phyloP scores from a whole-genome alignment of 1,140 invertebrate species.

The Rhopalosiphum padi region DNA sequence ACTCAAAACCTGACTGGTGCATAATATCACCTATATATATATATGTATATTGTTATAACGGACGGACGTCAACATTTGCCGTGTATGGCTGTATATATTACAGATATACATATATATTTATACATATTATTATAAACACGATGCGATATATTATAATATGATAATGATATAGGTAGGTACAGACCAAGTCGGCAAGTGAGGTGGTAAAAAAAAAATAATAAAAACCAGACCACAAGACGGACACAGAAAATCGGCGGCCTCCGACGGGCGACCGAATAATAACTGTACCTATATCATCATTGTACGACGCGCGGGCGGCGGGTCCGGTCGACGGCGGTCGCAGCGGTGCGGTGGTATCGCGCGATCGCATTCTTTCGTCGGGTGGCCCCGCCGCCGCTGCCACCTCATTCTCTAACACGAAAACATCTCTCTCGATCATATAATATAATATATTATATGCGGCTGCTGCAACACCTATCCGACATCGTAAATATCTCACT shows the following conservation, averaged over 20 bases:
- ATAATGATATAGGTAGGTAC: background rate
- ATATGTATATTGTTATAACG: background rate
- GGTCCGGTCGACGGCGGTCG: slow-evolving; percentile 34
- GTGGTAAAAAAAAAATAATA: background rate
- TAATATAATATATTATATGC: background rate
- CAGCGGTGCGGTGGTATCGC: background rate
- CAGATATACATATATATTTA: background rate
- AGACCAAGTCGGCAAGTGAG: background rate
- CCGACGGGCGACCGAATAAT: slow-evolving; percentile 12
- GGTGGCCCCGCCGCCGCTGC: background rate
- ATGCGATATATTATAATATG: background rate
- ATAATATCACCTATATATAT: background rate
- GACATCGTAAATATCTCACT: background rate
- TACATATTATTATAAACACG: background rate
- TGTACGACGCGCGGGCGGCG: slow-evolving; percentile 13
- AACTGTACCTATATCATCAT: slow-evolving; percentile 38
- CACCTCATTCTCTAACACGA: background rate
- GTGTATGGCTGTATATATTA: background rate
- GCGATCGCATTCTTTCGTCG: slow-evolving; percentile 57
- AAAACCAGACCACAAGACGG: slow-evolving; percentile 27
- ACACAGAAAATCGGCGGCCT: background rate
- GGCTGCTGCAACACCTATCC: background rate
- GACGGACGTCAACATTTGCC: background rate
- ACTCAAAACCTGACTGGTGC: background rate
- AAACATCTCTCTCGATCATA: background rate